Base-by-base conservation (phyloP, 2,113 vertebrate genomes). In the Solenodon paradoxus region DNA sequence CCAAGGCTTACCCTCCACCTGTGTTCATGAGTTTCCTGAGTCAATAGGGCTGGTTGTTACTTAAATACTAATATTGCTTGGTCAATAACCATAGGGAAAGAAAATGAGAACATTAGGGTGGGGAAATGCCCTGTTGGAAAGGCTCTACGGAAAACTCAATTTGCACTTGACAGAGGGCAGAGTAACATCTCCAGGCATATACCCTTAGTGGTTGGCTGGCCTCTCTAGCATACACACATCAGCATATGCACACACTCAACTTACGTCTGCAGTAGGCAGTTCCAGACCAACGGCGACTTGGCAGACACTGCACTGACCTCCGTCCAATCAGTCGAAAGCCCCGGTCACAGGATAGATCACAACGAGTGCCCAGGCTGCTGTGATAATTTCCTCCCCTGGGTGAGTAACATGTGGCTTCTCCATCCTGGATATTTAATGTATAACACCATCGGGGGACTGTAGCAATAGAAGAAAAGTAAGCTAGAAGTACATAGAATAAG, bases 221-320 rank as follows among this genome's bases (percentile, higher is more conserved):
- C 30, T 93, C 59, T 94, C 57, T 91, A 32, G 10, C 24, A 64
- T 22, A 59, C 38, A 87, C 64, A 57, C 1, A 20, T 88, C 45
- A 51, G 38, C 49, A 84, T 35, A 80, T 45, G 7, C 63, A 95
- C 69, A 8, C 2, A 49, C n/a, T n/a, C 32, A 71, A 99, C 99
- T 98, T 98, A 99, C 99, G 98, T 83, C 99, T 98, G 95, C 99
- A 99, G 96, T 98, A 97, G 0, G 98, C 98, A 0, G 98, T 99
- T 94, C 99, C 99, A 10, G 99, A 99, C 99, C 99, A 99, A 97
- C 98, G 99, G 24, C 99, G 99, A 92, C 5, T 99, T 80, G 98
- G 96, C 90, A 99, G 98, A 97, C 99, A 99, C 47, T 98, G 98
- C 9, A 99, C 97, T 0, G 99, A 98, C 0, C 96, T 98, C 86